A percentile compares a stretch with the other conserved stretches of the same genome.
phyloP scores from a whole-genome alignment of 2,888 invertebrate species.

The Molorchus minor region DNA sequence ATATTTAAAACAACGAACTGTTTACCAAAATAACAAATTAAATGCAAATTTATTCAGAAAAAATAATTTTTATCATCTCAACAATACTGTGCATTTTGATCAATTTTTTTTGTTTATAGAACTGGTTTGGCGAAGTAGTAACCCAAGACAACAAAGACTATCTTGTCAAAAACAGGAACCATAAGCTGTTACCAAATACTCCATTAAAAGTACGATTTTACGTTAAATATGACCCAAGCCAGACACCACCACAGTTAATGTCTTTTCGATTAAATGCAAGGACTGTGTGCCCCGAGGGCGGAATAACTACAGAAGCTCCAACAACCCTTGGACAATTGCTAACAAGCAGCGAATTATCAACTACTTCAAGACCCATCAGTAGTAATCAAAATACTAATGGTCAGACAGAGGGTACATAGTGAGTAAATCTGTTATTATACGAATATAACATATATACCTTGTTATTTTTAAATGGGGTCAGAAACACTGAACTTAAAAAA shows the following conservation, averaged over 20 bases:
- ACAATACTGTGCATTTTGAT: no score
- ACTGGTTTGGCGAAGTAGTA: conserved; percentile 68
- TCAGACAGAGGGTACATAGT: conserved; percentile 11
- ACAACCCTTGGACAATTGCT: conserved; percentile 53
- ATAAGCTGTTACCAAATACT: conserved; percentile 67
- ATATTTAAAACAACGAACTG: no score
- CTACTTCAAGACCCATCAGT: conserved; percentile 35
- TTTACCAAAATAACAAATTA: no score
- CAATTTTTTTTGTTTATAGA: conserved; percentile 47
- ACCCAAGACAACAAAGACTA: conserved; percentile 69
- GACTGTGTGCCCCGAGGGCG: conserved; percentile 65
- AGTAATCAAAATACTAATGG: conserved; percentile 29
- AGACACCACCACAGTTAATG: conserved; percentile 60
- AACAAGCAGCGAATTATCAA: conserved; percentile 41
- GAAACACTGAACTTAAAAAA: no score
- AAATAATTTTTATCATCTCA: no score
- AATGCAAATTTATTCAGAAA: no score
- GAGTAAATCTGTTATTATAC: conserved; percentile 7
- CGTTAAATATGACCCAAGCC: conserved; percentile 67
- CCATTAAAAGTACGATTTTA: conserved; percentile 68
- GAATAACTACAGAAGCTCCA: conserved; percentile 54
- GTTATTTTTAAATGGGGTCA: no score
- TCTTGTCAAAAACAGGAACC: conserved; percentile 68
- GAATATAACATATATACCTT: no score
- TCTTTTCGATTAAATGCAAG: conserved; percentile 65